Conservation (phyloP, 2,113 vertebrate species). For the Prolemur simus region DNA sequence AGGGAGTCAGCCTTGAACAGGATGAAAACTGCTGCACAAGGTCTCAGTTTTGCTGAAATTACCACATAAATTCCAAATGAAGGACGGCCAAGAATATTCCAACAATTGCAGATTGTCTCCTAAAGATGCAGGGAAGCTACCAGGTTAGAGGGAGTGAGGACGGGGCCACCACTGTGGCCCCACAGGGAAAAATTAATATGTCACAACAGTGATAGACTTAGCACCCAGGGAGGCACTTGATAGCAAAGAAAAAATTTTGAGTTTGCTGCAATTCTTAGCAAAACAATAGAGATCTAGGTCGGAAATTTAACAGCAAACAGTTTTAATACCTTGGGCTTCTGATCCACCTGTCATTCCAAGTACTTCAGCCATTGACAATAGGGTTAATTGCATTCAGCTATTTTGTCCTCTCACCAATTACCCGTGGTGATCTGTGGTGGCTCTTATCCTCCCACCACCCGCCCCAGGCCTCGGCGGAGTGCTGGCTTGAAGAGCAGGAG, state of each 20-base stretch:
- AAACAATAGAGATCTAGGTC: slow-evolving; percentile 67
- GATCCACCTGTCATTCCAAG: not conserved
- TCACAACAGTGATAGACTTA: slow-evolving; percentile 63
- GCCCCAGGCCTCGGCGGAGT: not conserved
- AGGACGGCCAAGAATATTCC: slow-evolving; percentile 84
- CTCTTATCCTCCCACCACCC: too few species aligned
- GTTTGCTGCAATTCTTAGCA: slow-evolving; percentile 70
- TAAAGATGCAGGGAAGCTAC: slow-evolving; percentile 74
- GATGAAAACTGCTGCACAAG: slow-evolving; percentile 85
- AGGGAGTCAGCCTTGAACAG: slow-evolving; percentile 87
- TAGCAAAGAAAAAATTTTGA: slow-evolving; percentile 58
- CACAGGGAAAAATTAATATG: not conserved
- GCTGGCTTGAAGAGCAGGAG: not conserved
- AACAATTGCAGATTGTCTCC: slow-evolving; percentile 81
- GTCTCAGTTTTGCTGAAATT: slow-evolving; percentile 86
- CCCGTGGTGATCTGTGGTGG: not conserved
- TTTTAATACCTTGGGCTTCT: not conserved
- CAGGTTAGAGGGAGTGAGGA: slow-evolving; percentile 73
- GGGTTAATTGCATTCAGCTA: not conserved
- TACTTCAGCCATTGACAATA: not conserved
- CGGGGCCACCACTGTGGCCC: slow-evolving; percentile 56
- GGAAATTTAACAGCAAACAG: slow-evolving; percentile 54
- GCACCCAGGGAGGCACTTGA: slow-evolving; percentile 55
- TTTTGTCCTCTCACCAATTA: not conserved
- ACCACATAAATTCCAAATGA: slow-evolving; percentile 87